Evolutionary conservation across 2,888 invertebrate species (phyloP).

Genomic region (Pasiphila rectangulata): DNA sequence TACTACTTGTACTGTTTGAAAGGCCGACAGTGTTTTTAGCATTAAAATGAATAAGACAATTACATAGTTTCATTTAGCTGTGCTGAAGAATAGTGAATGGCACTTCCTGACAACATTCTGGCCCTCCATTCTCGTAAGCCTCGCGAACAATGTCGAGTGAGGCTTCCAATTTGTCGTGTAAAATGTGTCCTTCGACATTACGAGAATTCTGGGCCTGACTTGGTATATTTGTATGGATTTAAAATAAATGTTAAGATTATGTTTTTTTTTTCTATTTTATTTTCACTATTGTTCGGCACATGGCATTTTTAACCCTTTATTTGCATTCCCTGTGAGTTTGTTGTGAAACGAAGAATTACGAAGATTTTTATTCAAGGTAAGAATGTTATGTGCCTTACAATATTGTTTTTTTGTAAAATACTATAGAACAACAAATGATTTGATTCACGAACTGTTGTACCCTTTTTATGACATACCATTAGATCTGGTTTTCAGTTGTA

Average conservation of each 20-base stretch:
- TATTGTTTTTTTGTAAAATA: constrained; percentile 23
- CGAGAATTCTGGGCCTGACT: constrained; percentile 23
- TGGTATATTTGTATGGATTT: constrained; percentile 39
- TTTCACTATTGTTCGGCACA: constrained; percentile 94
- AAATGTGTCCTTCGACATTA: constrained; percentile 22
- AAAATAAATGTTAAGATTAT: too few relatives aligned
- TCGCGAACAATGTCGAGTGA: neutral
- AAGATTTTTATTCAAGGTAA: constrained; percentile 61
- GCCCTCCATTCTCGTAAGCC: constrained; percentile 13
- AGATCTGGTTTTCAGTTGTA: too few relatives aligned
- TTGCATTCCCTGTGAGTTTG: constrained; percentile 26
- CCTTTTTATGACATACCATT: neutral
- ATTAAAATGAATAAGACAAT: constrained; percentile 59
- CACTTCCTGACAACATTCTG: constrained; percentile 71
- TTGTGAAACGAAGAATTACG: constrained; percentile 30
- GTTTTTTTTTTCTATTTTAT: constrained; percentile 61
- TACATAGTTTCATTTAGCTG: constrained; percentile 57
- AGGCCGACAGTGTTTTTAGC: constrained; percentile 46
- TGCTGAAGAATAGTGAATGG: constrained; percentile 82
- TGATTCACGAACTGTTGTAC: neutral
- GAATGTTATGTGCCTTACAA: constrained; percentile 78
- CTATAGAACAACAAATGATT: neutral
- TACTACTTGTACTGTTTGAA: constrained; percentile 15
- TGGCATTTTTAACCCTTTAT: constrained; percentile 54
- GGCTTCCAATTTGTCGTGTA: neutral